These are phyloP conservation scores for Azorinus chamasolen DNA, from an alignment of 2,888 invertebrate genomes.

Conservation along the genomic window DNA sequence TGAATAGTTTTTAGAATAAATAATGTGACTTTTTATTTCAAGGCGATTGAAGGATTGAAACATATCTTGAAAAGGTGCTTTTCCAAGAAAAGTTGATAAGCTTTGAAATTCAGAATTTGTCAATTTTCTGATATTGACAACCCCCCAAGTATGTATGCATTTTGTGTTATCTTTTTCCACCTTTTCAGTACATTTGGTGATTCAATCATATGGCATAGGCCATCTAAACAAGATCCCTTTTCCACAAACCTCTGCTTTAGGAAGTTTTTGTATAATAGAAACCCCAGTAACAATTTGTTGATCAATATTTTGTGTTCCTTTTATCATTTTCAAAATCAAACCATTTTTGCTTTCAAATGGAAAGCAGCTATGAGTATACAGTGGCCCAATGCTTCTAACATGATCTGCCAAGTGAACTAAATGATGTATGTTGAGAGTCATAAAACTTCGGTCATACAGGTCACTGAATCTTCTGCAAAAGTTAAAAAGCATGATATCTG, in stretches of 20 bases:
- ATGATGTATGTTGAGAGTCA: conserved; percentile 60
- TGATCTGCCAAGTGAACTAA: conserved; percentile 56
- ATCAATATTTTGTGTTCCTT: conserved; percentile 60
- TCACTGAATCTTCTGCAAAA: conserved; percentile 26
- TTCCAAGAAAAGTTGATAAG: conserved; percentile 16
- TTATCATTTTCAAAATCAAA: conserved; percentile 43
- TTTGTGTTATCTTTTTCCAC: conserved; percentile 18
- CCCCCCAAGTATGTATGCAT: conserved; percentile 38
- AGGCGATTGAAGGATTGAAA: conserved; percentile 28
- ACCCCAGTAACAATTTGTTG: conserved; percentile 60
- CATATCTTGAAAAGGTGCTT: conserved; percentile 15
- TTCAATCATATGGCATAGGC: conserved; percentile 46
- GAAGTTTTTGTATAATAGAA: conserved; percentile 58
- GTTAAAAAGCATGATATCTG: conserved; percentile 33
- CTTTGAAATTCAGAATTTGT: conserved; percentile 27
- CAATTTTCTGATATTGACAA: conserved; percentile 28
- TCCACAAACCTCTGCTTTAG: conserved; percentile 45
- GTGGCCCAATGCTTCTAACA: conserved; percentile 54
- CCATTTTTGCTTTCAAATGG: conserved; percentile 63
- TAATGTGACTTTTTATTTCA: conserved; percentile 15
- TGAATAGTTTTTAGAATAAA: conserved; percentile 37
- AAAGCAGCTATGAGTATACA: conserved; percentile 62
- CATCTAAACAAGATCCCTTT: conserved; percentile 32
- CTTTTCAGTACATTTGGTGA: conserved; percentile 38
- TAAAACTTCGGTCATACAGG: conserved; percentile 41